Conservation (phyloP, 35 echinoderm and acorn worm genomes). For the Strongylocentrotus purpuratus region DNA sequence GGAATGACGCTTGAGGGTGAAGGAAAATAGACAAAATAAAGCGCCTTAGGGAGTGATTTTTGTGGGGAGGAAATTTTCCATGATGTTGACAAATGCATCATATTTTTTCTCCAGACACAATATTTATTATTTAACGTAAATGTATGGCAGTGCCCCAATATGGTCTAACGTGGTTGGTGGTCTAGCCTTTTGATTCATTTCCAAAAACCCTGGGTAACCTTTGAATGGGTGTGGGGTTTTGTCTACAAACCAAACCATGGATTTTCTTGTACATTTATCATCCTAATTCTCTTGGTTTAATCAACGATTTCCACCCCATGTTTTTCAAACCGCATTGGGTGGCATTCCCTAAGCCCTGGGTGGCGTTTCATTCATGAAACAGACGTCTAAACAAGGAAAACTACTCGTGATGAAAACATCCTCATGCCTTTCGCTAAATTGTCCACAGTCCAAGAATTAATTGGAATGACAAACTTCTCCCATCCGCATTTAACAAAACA, state of each 20-base stretch:
- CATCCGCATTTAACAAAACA: background rate
- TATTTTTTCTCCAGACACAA: background rate
- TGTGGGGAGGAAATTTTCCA: background rate
- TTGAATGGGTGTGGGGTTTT: background rate
- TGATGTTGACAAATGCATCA: background rate
- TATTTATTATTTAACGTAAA: background rate
- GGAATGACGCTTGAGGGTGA: background rate
- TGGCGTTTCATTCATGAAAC: background rate
- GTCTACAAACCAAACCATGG: background rate
- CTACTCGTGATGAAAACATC: background rate
- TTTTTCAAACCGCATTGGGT: background rate
- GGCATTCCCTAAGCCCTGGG: background rate
- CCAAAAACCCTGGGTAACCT: background rate
- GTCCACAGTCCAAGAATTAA: background rate
- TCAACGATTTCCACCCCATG: background rate
- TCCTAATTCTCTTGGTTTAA: background rate
- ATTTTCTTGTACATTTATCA: background rate
- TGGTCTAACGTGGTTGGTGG: background rate
- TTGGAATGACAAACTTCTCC: background rate
- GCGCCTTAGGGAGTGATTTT: background rate
- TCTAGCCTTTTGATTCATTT: background rate
- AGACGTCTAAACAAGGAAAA: background rate
- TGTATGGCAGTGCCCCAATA: background rate
- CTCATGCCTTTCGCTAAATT: background rate
- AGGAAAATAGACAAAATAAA: too few species aligned